Evolutionary conservation across 2,113 vertebrate genomes (phyloP).

Genomic region (Accipiter virgatus): DNA sequence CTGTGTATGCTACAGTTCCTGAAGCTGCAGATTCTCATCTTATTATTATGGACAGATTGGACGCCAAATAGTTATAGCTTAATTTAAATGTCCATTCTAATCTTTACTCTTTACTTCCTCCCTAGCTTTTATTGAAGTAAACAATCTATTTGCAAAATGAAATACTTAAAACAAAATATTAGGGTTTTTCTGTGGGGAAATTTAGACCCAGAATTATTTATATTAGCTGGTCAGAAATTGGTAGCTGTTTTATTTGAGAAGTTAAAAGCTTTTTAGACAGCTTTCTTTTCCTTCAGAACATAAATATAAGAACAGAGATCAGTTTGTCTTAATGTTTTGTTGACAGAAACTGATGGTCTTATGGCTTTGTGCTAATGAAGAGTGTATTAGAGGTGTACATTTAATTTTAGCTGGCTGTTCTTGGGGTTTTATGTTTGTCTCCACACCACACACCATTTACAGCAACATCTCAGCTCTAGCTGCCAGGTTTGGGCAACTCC

Average conservation of each 20-base stretch:
- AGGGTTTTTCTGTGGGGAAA: background rate
- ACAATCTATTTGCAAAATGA: constrained; percentile 48
- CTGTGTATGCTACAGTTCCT: background rate
- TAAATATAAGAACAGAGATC: background rate
- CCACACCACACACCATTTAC: background rate
- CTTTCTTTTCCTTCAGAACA: background rate
- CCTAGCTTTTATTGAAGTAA: constrained; percentile 20
- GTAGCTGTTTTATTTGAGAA: background rate
- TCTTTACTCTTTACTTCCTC: constrained; percentile 17
- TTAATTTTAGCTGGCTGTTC: background rate
- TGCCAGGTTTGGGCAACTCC: background rate
- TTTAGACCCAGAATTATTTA: background rate
- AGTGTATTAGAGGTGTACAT: background rate
- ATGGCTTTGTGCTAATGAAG: background rate
- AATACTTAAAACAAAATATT: constrained; percentile 6
- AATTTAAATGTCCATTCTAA: constrained; percentile 53
- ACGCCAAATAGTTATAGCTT: constrained; percentile 24
- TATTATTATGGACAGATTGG: constrained; percentile 32
- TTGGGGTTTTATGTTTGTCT: background rate
- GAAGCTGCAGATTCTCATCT: constrained; percentile 40
- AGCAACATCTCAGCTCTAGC: background rate
- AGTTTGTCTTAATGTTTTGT: background rate
- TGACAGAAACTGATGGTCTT: background rate
- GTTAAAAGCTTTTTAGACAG: background rate
- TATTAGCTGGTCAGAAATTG: background rate